Evolutionary conservation across 2,797 vertebrate genomes (phyloP), one percentile per base, ranked within the genome.

Genomic region (Hyperoplus immaculatus): DNA sequence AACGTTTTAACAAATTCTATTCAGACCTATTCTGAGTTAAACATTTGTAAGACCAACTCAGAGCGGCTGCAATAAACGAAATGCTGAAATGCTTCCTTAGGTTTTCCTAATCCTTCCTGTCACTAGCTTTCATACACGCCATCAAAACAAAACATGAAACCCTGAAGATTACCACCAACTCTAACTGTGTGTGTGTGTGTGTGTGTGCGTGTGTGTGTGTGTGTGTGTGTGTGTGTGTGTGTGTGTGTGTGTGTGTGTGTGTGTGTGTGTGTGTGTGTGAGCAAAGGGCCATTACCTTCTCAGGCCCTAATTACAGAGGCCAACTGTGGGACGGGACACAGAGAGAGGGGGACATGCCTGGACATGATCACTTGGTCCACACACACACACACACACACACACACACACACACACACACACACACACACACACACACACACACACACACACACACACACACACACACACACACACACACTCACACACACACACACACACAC

Each of bases 171-270:
- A 29, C 29, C 29, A 29, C 29, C 29, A 29, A 29, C 29, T 29
- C 29, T 29, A 0, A 29, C 21, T 21, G 21, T 21, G 21, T 21
- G 21, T 21, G 21, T 2, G 29, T 29, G 29, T 29, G 29, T 29
- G 29, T 29, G 29, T 29, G 29, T 3, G 29, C 3, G 29, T 29
- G 29, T 29, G 29, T 57, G 81, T 88, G 92, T 89, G 93, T 75
- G 95, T 94, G 96, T 95, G 96, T 95, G 96, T 95, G 96, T 92
- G 29, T 29, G 29, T 29, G 29, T 29, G 29, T 29, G 29, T 29
- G 3, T 29, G 29, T 29, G 29, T 29, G 29, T 29, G 29, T 2
- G 29, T 29, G 29, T 2, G 29, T 29, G 29, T 29, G 29, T 29
- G 29, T 29, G 29, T 29, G 29, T 57, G 80, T 88, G 92, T 89